Evolutionary conservation across 2,797 vertebrate species (phyloP), one percentile per base, ranked within the genome.

Genomic region (Brachymystax lenok): DNA sequence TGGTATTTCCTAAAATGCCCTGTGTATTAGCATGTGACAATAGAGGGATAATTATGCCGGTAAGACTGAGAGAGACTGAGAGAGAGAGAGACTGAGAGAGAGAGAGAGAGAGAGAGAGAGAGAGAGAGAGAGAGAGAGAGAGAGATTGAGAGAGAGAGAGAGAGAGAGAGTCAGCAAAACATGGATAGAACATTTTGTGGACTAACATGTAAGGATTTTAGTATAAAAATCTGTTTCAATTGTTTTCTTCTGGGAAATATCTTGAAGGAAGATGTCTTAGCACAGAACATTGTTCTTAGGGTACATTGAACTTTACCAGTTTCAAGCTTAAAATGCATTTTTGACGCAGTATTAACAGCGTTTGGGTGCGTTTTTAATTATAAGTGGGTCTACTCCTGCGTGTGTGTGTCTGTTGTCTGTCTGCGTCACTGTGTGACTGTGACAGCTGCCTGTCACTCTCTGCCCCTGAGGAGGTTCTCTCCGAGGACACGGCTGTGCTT

Each of bases 401-500:
- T 79, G 33, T 14, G 66, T 80, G 84, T 87, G 82, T 83, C 85
- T 2, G 76, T 74, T 79, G 54, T 69, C 81, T 79, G 85, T 91
- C 87, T 88, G 88, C 74, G 75, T 82, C 89, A 82, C 81, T 78
- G 84, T 89, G 85, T 76, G 84, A 88, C 82, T 82, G 75, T 90
- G 91, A 92, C 90, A 92, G 91, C 89, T 92, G 89, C 85, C 91
- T 92, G 92, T 94, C 92, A 93, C 85, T 83, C 77, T 0, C 63
- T 24, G 77, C 79, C 87, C 86, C 90, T 33, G 63, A 80, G 86
- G 91, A 91, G 16, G 75, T 82, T 86, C 76, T 83, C 81, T 71
- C 77, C 71, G 83, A 72, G 52, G 27, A 69, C 50, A 70, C 46
- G 7, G 74, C 63, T 70, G 71, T 76, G 81, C 74, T 56, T 61